Percentiles rank a stretch among this genome's conserved stretches.
Evolutionary conservation across 1,140 invertebrate species (phyloP).

Genomic region (Drosophila serrata): DNA sequence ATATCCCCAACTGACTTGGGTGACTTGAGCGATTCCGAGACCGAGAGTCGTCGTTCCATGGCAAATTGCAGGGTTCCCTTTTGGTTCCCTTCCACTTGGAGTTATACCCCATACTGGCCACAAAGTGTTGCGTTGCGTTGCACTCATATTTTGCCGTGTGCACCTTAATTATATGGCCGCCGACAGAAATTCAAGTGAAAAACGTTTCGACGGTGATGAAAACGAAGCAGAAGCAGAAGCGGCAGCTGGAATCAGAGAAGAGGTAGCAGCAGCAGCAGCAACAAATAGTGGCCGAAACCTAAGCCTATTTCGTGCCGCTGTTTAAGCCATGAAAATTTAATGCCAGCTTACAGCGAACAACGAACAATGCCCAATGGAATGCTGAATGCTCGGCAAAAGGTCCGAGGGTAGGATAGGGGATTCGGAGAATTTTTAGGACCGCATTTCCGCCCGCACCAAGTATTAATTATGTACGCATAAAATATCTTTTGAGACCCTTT

Average conservation of each 20-base stretch:
- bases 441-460: slow-evolving; percentile 69
- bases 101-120: slow-evolving; percentile 13
- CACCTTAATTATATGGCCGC: slow-evolving; percentile 80
- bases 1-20: slow-evolving; percentile 31
- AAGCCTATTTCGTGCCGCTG: slow-evolving; percentile 80
- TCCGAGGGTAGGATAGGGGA: slow-evolving; percentile 10
- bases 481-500: slow-evolving; percentile 82
- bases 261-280: slow-evolving; percentile 8
- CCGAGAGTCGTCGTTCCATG: slow-evolving; percentile 44
- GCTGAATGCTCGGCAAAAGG: slow-evolving; percentile 28
- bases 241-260: slow-evolving; percentile 18
- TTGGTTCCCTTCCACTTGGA: slow-evolving; percentile 9
- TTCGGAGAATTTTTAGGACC: slow-evolving; percentile 68
- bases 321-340: slow-evolving; percentile 82
- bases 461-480: slow-evolving; percentile 84
- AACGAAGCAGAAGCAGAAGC: slow-evolving; percentile 25
- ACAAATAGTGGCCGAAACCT: slow-evolving; percentile 48
- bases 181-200: slow-evolving; percentile 82
- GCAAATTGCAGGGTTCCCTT: slow-evolving; percentile 76
- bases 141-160: slow-evolving; percentile 82
- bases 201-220: slow-evolving; percentile 52
- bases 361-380: slow-evolving; percentile 61
- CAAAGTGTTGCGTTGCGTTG: slow-evolving; percentile 71
- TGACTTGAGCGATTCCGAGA: slow-evolving; percentile 25
- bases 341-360: slow-evolving; percentile 72